These are phyloP conservation scores for Nephrotoma flavescens DNA, from an alignment of 2,888 invertebrate species.

Conservation along the genomic window DNA sequence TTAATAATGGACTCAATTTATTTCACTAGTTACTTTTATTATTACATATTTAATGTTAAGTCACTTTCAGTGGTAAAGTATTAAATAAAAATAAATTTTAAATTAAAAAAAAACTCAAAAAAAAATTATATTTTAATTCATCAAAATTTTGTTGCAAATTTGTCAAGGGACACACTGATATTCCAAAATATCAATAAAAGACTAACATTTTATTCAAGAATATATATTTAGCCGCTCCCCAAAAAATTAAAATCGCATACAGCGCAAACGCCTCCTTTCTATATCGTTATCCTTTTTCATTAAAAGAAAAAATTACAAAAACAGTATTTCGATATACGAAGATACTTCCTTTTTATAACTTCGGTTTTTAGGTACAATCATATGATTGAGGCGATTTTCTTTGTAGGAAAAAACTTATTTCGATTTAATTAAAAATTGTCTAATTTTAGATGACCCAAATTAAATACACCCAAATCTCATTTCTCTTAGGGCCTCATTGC, in stretches of 20 bases:
- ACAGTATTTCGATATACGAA: not conserved
- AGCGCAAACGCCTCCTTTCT: not conserved
- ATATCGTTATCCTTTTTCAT: not conserved
- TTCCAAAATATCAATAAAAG: not conserved
- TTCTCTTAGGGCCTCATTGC: not conserved
- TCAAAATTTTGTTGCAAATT: not conserved
- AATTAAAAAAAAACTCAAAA: not conserved
- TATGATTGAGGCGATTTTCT: not conserved
- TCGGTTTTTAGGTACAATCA: not conserved
- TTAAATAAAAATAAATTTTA: not conserved
- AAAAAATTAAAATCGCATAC: not conserved
- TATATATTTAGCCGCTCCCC: constrained; percentile 1
- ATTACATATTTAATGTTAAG: not conserved
- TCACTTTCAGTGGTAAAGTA: not conserved
- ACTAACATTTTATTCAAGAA: not conserved
- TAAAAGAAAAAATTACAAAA: not conserved
- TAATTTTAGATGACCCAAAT: not conserved
- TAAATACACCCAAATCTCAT: not conserved
- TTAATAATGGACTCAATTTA: not conserved
- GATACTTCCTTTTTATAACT: not conserved
- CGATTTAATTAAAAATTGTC: not conserved
- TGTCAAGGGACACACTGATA: not conserved
- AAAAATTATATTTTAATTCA: not conserved
- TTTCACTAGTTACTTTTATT: not conserved
- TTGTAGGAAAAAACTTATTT: not conserved